Base-by-base conservation (phyloP, 2,888 invertebrate species). In the Anagyrus pseudococci region DNA sequence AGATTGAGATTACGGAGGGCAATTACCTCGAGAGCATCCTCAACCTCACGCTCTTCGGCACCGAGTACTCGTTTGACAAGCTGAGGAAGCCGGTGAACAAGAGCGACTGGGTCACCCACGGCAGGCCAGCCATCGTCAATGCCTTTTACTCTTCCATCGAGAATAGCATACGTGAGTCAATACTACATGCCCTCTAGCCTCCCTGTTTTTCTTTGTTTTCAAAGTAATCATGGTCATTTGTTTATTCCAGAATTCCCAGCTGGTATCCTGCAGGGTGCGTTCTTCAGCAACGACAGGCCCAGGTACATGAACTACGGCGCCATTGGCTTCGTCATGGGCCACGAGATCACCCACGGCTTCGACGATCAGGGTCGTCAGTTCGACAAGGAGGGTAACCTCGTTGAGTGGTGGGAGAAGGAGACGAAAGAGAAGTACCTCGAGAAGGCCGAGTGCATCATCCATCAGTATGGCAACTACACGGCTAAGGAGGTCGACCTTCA, bases 401-500 rank as follows among this genome's bases (percentile, higher is more conserved):
- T 91, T 0, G 93, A 96, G 75, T 97, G 96, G 96, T 96, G 96
- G 96, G 89, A 90, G 68, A 85, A 89, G 56, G 83, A 85, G 68
- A 96, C 96, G 0, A 92, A 94, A 74, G 86, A 88, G 68, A 88
- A 89, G 33, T 97, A 94, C 79, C 84, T 94, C 60, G 86, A 91
- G 70, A 92, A 90, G 76, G 92, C 96, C 0, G 87, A 90, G 74
- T 97, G 97, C 77, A 94, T 97, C 72, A 94, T 96, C 69, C 87
- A 94, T 69, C 96, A 97, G 79, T 97, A 97, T 76, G 92, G 92
- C 59, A 94, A 95, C 81, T 96, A 91, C 79, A 91, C 91, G 0
- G 92, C 92, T 7, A 85, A 87, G 23, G 89, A 90, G 82, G 88
- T 93, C 3, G 85, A 85, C 48, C 79, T 94, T 64, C 89, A 89